Evolutionary conservation across 2,888 invertebrate species (phyloP).

Genomic region (Lingula anatina): DNA sequence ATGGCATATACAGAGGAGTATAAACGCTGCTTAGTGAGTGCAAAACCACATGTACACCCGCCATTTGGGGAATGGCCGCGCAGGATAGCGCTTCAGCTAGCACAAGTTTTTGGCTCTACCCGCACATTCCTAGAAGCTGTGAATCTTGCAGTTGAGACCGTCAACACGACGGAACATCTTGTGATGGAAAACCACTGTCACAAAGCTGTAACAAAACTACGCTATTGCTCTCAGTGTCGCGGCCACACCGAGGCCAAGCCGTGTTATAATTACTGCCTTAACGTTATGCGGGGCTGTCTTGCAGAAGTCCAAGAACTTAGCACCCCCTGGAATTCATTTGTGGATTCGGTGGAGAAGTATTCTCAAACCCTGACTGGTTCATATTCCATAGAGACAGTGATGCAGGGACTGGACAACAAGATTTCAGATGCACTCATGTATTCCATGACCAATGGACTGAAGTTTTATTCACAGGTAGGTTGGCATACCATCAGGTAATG

Average conservation of each 20-base stretch:
- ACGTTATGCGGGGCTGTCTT: constrained; percentile 44
- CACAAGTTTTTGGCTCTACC: constrained; percentile 24
- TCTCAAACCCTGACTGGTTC: constrained; percentile 22
- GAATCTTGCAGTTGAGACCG: constrained; percentile 24
- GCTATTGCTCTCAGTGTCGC: constrained; percentile 36
- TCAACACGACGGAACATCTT: constrained; percentile 31
- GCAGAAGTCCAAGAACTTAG: constrained; percentile 32
- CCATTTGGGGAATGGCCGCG: constrained; percentile 36
- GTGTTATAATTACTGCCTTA: constrained; percentile 37
- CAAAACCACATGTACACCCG: constrained; percentile 72
- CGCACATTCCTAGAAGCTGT: constrained; percentile 32
- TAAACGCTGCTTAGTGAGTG: constrained; percentile 70
- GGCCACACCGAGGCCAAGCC: constrained; percentile 28
- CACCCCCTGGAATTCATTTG: constrained; percentile 33
- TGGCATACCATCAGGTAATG: too few species aligned
- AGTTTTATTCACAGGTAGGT: too few species aligned
- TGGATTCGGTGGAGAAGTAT: constrained; percentile 23
- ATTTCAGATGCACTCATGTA: constrained; percentile 36
- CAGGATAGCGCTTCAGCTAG: constrained; percentile 24
- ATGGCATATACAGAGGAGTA: constrained; percentile 73
- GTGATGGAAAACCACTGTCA: constrained; percentile 28
- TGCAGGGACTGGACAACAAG: constrained; percentile 23
- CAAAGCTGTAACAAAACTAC: constrained; percentile 29
- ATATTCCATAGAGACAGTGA: constrained; percentile 28
- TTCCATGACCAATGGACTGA: constrained; percentile 27